A percentile compares a stretch with the other conserved stretches of the same genome.
Conservation (phyloP, 2,113 vertebrate genomes). For the mouse (Mus musculus) region GRCm39 chr17:49688501-49689000, state of each 20-base stretch:
- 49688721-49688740: not conserved
- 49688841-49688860: not conserved
- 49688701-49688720: constrained; percentile 16
- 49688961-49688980: not conserved
- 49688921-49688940: not conserved
- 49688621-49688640: constrained; percentile 36
- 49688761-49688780: not conserved
- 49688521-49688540: constrained; percentile 38
- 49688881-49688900: not conserved
- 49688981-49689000: too few relatives aligned
- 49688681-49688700: constrained; percentile 32
- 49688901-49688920: not conserved
- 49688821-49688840: not conserved
- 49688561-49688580: constrained; percentile 32
- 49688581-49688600: constrained; percentile 50
- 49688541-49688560: constrained; percentile 35
- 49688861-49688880: not conserved
- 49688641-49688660: constrained; percentile 35
- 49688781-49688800: not conserved
- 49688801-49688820: not conserved
- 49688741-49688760: not conserved
- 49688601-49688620: constrained; percentile 56
- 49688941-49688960: not conserved
- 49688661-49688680: not conserved
- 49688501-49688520: constrained; percentile 52